These are phyloP conservation scores for Timandra comae DNA, from an alignment of 2,888 invertebrate species.

Conservation along the genomic window DNA sequence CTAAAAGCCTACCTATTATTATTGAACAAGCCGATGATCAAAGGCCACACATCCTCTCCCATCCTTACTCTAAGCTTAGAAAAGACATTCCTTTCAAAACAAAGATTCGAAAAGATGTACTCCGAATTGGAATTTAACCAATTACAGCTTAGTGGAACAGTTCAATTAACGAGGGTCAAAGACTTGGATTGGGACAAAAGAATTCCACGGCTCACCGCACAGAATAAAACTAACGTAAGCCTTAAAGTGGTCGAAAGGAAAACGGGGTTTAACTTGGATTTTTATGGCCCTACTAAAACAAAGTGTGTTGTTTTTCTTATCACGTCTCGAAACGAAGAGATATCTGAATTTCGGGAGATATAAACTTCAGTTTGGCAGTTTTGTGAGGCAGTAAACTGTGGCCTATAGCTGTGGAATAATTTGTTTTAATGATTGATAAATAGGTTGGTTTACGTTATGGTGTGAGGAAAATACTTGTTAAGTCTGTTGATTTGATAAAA, in stretches of 20 bases:
- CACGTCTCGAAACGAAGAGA: conserved; percentile 11
- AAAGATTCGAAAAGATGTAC: conserved; percentile 6
- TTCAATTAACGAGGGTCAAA: conserved; percentile 22
- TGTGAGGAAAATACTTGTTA: too few species aligned
- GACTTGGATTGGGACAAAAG: conserved; percentile 15
- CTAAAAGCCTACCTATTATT: too few species aligned
- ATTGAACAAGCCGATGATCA: too few species aligned
- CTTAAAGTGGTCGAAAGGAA: conserved; percentile 14
- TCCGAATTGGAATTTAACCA: conserved; percentile 19
- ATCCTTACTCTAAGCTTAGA: too few species aligned
- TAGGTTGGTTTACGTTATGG: too few species aligned
- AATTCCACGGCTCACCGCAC: conserved; percentile 7
- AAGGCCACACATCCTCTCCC: too few species aligned
- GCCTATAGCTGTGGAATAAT: not conserved
- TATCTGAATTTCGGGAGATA: conserved; percentile 8
- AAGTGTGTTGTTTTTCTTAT: conserved; percentile 15
- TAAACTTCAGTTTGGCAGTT: conserved; percentile 10
- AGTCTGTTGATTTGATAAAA: too few species aligned
- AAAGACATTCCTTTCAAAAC: conserved; percentile 4
- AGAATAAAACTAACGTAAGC: conserved; percentile 22
- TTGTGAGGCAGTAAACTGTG: conserved; percentile 7
- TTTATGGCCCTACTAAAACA: conserved; percentile 8
- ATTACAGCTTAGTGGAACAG: conserved; percentile 16
- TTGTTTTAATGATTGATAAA: too few species aligned
- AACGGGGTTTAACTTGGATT: conserved; percentile 10